phyloP scores from a whole-genome alignment of 2,888 invertebrate genomes.

The Romanomermis culicivorax region DNA sequence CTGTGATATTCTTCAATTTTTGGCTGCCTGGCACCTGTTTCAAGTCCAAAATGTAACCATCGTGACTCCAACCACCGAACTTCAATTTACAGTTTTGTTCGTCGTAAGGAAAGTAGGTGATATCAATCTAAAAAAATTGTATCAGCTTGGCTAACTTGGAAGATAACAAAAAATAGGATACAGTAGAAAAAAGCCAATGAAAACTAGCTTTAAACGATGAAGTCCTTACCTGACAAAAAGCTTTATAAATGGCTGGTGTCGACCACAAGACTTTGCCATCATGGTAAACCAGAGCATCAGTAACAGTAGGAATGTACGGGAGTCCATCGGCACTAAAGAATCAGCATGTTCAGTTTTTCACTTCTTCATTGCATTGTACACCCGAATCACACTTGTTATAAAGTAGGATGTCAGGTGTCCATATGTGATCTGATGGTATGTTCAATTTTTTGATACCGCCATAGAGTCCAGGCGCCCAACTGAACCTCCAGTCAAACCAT shows the following conservation, averaged over 20 bases:
- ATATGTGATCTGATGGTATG: slow-evolving; percentile 86
- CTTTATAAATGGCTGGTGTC: slow-evolving; percentile 27
- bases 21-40: not conserved
- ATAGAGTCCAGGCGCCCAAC: slow-evolving; percentile 78
- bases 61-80: slow-evolving; percentile 8
- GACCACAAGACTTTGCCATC: slow-evolving; percentile 27
- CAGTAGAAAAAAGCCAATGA: too few relatives aligned
- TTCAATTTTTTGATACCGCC: slow-evolving; percentile 85
- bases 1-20: not conserved
- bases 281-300: slow-evolving; percentile 25
- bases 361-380: not conserved
- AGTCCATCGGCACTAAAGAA: slow-evolving; percentile 24
- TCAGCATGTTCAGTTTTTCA: not conserved
- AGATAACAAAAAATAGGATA: not conserved
- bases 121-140: slow-evolving; percentile 21
- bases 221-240: slow-evolving; percentile 19
- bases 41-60: slow-evolving; percentile 2
- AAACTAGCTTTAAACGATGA: too few relatives aligned
- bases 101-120: slow-evolving; percentile 28
- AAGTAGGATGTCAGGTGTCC: slow-evolving; percentile 28
- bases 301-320: slow-evolving; percentile 27
- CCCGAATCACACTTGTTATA: too few relatives aligned
- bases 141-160: too few relatives aligned
- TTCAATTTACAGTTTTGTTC: slow-evolving; percentile 8
- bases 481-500: slow-evolving; percentile 82